Conservation (phyloP, 2,888 invertebrate genomes). For the Folsomia manolachei region DNA sequence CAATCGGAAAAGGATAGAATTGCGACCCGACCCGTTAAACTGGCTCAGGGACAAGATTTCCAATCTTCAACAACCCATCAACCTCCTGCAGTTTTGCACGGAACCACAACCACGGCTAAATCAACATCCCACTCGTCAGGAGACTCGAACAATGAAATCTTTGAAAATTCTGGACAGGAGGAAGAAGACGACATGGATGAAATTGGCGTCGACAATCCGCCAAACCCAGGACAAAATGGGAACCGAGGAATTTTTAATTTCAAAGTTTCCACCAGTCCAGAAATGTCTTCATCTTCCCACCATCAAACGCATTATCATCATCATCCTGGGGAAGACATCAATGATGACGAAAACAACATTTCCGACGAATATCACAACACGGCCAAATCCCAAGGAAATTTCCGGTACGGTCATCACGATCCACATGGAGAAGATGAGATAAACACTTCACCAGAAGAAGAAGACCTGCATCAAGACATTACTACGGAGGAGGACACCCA, state of each 20-base stretch:
- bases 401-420: neutral
- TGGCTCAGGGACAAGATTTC: slow-evolving; percentile 33
- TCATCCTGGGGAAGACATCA: neutral
- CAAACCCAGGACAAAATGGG: neutral
- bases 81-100: slow-evolving; percentile 11
- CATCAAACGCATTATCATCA: neutral
- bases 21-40: slow-evolving; percentile 33
- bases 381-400: neutral
- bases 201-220: neutral
- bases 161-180: neutral
- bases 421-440: slow-evolving; percentile 7
- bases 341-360: neutral
- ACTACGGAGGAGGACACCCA: neutral
- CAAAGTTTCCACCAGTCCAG: neutral
- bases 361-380: neutral
- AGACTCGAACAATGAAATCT: neutral
- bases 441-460: slow-evolving; percentile 4
- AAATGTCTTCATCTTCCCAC: too few relatives aligned
- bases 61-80: slow-evolving; percentile 16
- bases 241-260: neutral
- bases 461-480: neutral
- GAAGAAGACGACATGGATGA: slow-evolving; percentile 17
- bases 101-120: slow-evolving; percentile 17
- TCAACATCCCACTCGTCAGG: neutral
- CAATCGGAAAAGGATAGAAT: slow-evolving; percentile 44